A percentile compares a stretch with the other conserved stretches of the same genome.
Conservation (phyloP, 2,797 vertebrate species). For the Protonibea diacanthus region DNA sequence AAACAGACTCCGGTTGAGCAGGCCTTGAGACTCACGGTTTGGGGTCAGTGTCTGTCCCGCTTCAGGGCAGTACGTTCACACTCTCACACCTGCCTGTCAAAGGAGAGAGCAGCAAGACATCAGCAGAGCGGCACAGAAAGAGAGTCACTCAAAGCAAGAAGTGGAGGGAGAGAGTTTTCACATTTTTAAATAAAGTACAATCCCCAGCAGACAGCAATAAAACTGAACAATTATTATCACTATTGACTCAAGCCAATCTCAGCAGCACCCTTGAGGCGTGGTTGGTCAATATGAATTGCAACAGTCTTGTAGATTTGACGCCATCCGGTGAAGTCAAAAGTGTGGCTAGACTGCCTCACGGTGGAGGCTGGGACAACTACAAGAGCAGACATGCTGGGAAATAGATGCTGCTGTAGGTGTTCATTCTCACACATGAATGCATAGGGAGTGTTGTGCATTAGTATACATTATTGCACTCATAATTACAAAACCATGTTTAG, state of each 20-base stretch:
- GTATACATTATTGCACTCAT: background rate
- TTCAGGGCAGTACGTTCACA: conserved; percentile 88
- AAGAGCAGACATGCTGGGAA: background rate
- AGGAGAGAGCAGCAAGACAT: conserved; percentile 79
- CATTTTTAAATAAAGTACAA: conserved; percentile 63
- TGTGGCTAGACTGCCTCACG: conserved; percentile 67
- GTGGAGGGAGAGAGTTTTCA: conserved; percentile 13
- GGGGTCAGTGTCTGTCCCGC: conserved; percentile 89
- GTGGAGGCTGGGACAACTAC: conserved; percentile 67
- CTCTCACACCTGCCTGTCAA: conserved; percentile 91
- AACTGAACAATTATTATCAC: conserved; percentile 63
- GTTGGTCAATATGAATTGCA: conserved; percentile 61
- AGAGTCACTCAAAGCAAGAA: conserved; percentile 7
- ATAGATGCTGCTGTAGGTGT: background rate
- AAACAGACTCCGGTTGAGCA: conserved; percentile 46
- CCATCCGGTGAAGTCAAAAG: conserved; percentile 19
- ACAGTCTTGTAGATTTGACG: conserved; percentile 22
- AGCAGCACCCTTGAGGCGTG: conserved; percentile 54
- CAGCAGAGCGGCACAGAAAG: conserved; percentile 17
- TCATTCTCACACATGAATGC: no score
- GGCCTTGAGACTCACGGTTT: conserved; percentile 87
- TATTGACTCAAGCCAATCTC: conserved; percentile 65
- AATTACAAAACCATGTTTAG: no score
- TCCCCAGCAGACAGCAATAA: conserved; percentile 55
- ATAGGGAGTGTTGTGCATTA: background rate